Conservation (phyloP, 2,113 vertebrate genomes). For the Talpa occidentalis region DNA sequence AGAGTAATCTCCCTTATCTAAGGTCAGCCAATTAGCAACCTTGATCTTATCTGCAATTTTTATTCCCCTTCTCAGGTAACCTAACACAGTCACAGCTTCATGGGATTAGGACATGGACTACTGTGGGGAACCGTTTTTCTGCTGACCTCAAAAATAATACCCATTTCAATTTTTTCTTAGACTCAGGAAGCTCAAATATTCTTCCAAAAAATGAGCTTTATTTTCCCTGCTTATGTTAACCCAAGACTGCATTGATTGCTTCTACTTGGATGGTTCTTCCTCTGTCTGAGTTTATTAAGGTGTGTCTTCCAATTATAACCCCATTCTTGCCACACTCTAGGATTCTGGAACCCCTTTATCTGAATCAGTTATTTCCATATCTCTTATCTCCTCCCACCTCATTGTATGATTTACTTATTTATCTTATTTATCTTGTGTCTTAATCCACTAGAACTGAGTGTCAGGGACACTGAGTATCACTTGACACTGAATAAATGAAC, state of each 20-base stretch:
- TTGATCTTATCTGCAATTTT: background rate
- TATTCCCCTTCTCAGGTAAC: background rate
- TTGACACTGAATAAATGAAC: background rate
- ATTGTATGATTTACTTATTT: background rate
- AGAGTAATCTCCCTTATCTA: background rate
- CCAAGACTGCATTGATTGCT: fast-evolving
- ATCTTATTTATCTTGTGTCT: background rate
- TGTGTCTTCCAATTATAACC: background rate
- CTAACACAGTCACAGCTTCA: background rate
- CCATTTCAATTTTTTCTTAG: background rate
- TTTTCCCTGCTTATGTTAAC: background rate
- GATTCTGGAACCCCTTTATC: background rate
- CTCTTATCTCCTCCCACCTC: background rate
- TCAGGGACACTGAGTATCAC: background rate
- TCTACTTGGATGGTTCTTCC: background rate
- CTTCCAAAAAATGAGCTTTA: constrained; percentile 5
- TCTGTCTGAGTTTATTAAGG: background rate
- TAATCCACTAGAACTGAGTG: background rate
- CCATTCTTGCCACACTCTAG: background rate
- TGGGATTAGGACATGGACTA: background rate
- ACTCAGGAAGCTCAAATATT: background rate
- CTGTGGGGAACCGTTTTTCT: background rate
- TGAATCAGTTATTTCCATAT: background rate
- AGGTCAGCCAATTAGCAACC: background rate
- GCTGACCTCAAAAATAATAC: background rate